phyloP scores from a whole-genome alignment of 1,140 invertebrate species.

The Pachyrhynchus sulphureomaculatus region DNA sequence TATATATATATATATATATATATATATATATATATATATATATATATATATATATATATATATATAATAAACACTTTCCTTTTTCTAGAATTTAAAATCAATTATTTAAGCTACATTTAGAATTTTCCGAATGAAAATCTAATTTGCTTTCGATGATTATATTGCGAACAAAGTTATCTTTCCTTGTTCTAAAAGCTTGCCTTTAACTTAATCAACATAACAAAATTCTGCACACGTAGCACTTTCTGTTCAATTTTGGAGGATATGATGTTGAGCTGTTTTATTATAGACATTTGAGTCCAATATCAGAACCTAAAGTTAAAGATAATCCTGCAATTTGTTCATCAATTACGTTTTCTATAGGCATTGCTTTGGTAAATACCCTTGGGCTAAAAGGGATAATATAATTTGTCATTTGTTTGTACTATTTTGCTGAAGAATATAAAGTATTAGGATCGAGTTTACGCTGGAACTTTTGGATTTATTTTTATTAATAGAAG shows the following conservation, averaged over 20 bases:
- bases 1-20: too few species aligned
- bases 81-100: too few species aligned
- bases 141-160: background rate
- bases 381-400: background rate
- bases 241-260: slow-evolving; percentile 38
- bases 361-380: background rate
- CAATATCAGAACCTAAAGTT: slow-evolving; percentile 31
- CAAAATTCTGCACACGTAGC: slow-evolving; percentile 39
- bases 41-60: too few species aligned
- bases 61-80: too few species aligned
- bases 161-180: background rate
- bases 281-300: slow-evolving; percentile 39
- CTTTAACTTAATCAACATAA: slow-evolving; percentile 24
- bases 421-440: too few species aligned
- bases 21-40: too few species aligned
- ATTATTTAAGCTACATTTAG: too few species aligned
- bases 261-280: slow-evolving; percentile 37
- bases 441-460: too few species aligned
- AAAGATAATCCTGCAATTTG: slow-evolving; percentile 30
- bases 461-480: too few species aligned
- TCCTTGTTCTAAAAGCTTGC: background rate
- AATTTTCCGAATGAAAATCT: background rate
- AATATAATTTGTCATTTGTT: too few species aligned
- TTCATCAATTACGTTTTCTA: slow-evolving; percentile 11
- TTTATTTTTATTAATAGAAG: too few species aligned